Base-by-base conservation (phyloP, 2,888 invertebrate genomes). In the Sclerodermus sp. region DNA sequence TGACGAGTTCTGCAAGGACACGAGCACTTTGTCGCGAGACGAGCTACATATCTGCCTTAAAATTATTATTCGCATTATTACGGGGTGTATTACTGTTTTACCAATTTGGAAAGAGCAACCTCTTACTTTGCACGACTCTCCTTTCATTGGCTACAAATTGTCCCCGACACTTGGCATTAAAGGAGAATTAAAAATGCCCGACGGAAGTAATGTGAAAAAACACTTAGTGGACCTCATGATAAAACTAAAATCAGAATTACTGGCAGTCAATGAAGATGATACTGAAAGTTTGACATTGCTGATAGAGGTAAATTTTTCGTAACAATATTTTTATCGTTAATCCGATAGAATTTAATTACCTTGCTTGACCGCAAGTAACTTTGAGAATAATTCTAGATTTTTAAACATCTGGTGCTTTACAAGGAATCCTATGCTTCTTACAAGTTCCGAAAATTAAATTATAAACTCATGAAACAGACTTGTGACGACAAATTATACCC, bases 241-340 rank as follows among this genome's bases (percentile, higher is more conserved):
- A 40, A 79, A 81, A 1, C 80, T 91, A 9, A 88, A 88, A 75
- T 82, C 80, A 44, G 83, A 84, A 64, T 81, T 93, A 76, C 76
- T 91, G 47, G 75, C 79, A 6, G 82, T 83, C 45, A 84, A 85
- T 54, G 88, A 90, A 58, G 93, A 93, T 66, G 91, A 94, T 68
- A 92, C 90, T 0, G 87, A 88, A 64, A 87, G 89, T 55, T 82
- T 92, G 38, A 83, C 84, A 53, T 71, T 69, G 65, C 77, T 81
- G 14, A 54, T 77, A 80, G 55, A 78, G 80, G 77, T 80, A 82
- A 46, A 32, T 45, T 34, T 23, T n/a, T n/a, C n/a, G n/a, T n/a
- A n/a, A n/a, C n/a, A n/a, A n/a, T n/a, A n/a, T n/a, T n/a, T n/a
- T n/a, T n/a, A n/a, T n/a, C n/a, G 23, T 23, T 23, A 23, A 23